Evolutionary conservation across 2,797 vertebrate species (phyloP), one percentile per base, ranked within the genome.

Genomic region (Acipenser ruthenus): DNA sequence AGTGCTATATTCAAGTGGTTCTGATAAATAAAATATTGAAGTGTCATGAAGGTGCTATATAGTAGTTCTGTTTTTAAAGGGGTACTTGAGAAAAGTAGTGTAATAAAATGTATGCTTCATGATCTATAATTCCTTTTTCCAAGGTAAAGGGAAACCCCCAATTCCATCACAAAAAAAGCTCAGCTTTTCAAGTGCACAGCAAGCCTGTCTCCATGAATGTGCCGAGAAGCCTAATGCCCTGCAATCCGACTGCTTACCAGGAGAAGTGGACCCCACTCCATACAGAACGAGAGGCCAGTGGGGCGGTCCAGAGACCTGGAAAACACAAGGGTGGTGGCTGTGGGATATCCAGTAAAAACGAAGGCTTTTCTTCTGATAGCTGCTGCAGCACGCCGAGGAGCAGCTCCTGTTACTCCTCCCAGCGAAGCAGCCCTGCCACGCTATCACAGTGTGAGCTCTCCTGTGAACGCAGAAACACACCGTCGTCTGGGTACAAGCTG

Each of bases 151-250:
- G 75, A 65, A 69, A 68, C 1, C 68, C 75, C 15, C 81, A 81
- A 53, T 73, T 82, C 23, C 81, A 75, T 63, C 78, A 65, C 67
- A 78, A 83, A 70, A 66, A 84, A 69, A 86, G 82, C 68, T 87
- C 83, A 50, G 88, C 88, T n/a, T 90, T 89, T 73, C 87, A 87
- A 62, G 71, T 80, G 64, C 76, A 67, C 72, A 74, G 76, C 71
- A 47, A 71, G 15, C 6, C 62, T 78, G 51, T 71, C 49, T 70
- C 82, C 9, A 74, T 70, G 69, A 79, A 79, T 13, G 49, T 69
- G 6, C 78, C 77, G 50, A 76, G 73, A 69, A 78, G 74, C 75
- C 64, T 4, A 74, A 77, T 62, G 50, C 67, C 67, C 66, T 65
- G 12, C 62, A 62, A 50, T 64, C 66, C 47, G 75, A 69, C 56